Percentiles rank a stretch among this genome's conserved stretches.
These are phyloP conservation scores for Danio jaintianensis DNA, from an alignment of 2,797 vertebrate genomes.

Conservation along the genomic window DNA sequence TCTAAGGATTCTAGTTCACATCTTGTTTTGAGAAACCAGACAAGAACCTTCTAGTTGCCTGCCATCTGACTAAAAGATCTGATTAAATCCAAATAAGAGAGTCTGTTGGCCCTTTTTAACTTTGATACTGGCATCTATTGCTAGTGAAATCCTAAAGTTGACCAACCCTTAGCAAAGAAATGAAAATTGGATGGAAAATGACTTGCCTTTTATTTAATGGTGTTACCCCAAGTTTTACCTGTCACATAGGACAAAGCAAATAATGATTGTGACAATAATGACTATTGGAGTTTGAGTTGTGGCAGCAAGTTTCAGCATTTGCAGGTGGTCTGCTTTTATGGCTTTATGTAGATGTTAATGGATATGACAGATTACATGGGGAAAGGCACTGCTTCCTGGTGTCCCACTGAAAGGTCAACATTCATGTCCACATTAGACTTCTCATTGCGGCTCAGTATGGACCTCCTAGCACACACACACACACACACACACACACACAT, in stretches of 20 bases:
- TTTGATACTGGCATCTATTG: too few species aligned
- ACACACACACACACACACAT: not conserved
- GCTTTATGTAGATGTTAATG: conserved; percentile 27
- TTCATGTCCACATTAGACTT: conserved; percentile 37
- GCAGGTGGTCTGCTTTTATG: conserved; percentile 16
- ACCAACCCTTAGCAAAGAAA: not conserved
- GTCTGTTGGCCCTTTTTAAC: not conserved
- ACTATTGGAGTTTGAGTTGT: not conserved
- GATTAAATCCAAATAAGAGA: not conserved
- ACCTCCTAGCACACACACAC: not conserved
- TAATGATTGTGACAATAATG: not conserved
- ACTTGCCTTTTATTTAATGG: too few species aligned
- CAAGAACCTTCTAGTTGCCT: not conserved
- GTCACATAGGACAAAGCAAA: not conserved
- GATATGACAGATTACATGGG: conserved; percentile 31
- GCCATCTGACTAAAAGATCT: not conserved
- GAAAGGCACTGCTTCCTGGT: conserved; percentile 33
- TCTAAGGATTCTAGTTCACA: not conserved
- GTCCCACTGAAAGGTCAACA: conserved; percentile 47
- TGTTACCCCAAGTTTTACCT: not conserved
- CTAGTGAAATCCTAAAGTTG: too few species aligned
- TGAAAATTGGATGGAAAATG: too few species aligned
- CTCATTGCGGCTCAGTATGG: conserved; percentile 22
- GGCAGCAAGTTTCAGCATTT: not conserved
- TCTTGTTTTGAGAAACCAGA: not conserved